Percentiles rank a stretch among this genome's conserved stretches.
phyloP scores from a whole-genome alignment of 2,888 invertebrate species.

The Torymus aiolomorphi region DNA sequence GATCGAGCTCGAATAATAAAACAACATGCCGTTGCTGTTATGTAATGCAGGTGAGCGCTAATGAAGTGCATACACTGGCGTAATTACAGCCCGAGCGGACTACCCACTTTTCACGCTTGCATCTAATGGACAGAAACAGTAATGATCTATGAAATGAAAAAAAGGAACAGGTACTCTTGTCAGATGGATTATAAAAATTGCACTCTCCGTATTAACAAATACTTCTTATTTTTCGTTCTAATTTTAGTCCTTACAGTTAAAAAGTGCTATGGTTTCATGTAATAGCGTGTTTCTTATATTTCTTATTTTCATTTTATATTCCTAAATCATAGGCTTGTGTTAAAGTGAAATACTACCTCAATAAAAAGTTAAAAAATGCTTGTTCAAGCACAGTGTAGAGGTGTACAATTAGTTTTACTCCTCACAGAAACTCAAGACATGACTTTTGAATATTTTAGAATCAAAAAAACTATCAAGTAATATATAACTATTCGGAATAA shows the following conservation, averaged over 20 bases:
- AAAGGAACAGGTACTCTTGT: slow-evolving; percentile 31
- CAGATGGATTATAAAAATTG: slow-evolving; percentile 41
- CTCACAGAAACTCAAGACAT: too few relatives aligned
- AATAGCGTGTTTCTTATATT: neutral
- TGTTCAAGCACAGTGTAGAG: too few relatives aligned
- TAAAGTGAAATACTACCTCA: neutral
- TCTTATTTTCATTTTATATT: neutral
- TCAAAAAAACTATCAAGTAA: too few relatives aligned
- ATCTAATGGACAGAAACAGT: slow-evolving; percentile 52
- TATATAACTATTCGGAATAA: too few relatives aligned
- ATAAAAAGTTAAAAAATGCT: too few relatives aligned
- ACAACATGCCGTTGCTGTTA: slow-evolving; percentile 68
- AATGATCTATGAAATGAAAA: slow-evolving; percentile 49
- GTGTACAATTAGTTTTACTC: too few relatives aligned
- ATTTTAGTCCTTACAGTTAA: neutral
- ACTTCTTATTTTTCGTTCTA: slow-evolving; percentile 24
- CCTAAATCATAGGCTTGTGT: neutral
- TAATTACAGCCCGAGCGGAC: slow-evolving; percentile 69
- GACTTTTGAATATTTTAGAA: too few relatives aligned
- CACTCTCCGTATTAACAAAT: slow-evolving; percentile 33
- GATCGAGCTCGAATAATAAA: slow-evolving; percentile 69
- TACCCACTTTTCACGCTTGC: slow-evolving; percentile 64
- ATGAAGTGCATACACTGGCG: slow-evolving; percentile 72
- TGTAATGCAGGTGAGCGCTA: slow-evolving; percentile 70
- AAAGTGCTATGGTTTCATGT: neutral